Base-by-base conservation (phyloP, 2,888 invertebrate genomes). In the Parelbella ahira region DNA sequence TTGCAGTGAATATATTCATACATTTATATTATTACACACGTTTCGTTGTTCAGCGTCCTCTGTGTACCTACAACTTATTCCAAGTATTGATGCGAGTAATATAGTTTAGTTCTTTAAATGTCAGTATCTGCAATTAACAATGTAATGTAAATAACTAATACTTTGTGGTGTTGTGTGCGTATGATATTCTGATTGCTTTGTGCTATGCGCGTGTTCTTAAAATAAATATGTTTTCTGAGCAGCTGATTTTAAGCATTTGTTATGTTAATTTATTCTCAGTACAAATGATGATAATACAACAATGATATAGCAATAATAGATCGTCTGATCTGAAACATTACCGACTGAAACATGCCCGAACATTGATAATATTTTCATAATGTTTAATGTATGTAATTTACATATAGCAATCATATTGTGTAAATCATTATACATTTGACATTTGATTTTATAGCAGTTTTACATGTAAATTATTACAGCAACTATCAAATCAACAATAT, bases 381-480 rank as follows among this genome's bases (percentile, higher is more conserved):
- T 37, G 20, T 37, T 32, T 19, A 34, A 23, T 30, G 8, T 37
- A 21, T 43, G 44, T 43, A 42, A 37, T 43, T 44, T 30, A 29
- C 13, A 4, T 2, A 37, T 41, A 33, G 39, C 24, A 38, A 27
- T 18, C 9, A 28, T 18, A 36, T 33, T 43, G 30, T 37, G 44
- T n/a, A 43, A 42, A 49, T 15, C 10, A 32, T 34, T 48, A 45
- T 43, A 27, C 32, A 43, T 44, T 48, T 45, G 30, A 44, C 25
- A 27, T 15, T 32, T 34, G 28, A 44, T n/a, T 41, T 42, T 36
- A 24, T 41, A 43, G 24, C 42, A 47, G 36, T 44, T 28, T 29
- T 45, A 43, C 23, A 23, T 15, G n/a, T 3, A 23, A 30, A 28
- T 9, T 27, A 33, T 20, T 19, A 41, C 27, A 33, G 33, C 41